phyloP scores from a whole-genome alignment of 2,797 vertebrate species.

The Synanceia verrucosa region DNA sequence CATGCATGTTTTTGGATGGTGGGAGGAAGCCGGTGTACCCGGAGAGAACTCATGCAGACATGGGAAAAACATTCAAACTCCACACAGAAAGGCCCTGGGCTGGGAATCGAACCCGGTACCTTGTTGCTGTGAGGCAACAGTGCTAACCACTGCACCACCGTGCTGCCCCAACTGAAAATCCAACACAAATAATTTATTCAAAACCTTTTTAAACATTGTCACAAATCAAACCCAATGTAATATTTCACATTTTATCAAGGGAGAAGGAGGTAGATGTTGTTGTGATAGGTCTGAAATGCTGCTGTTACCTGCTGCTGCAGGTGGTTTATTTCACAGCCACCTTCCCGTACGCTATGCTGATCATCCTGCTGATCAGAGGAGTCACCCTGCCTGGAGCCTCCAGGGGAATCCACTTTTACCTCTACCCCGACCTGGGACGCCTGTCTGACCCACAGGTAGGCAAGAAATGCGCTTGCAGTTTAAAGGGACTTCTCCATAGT shows the following conservation, averaged over 20 bases:
- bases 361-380: constrained; percentile 92
- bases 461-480: background rate
- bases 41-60: too few relatives aligned
- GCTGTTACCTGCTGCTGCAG: constrained; percentile 74
- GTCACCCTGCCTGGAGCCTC: constrained; percentile 92
- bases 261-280: background rate
- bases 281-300: background rate
- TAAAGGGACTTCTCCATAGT: too few relatives aligned
- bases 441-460: constrained; percentile 94
- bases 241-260: background rate
- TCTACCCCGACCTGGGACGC: constrained; percentile 93
- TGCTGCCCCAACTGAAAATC: too few relatives aligned
- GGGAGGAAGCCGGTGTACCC: too few relatives aligned
- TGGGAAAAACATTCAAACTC: too few relatives aligned
- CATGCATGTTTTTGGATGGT: too few relatives aligned
- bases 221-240: background rate
- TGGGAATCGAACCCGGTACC: too few relatives aligned
- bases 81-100: too few relatives aligned
- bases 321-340: constrained; percentile 98
- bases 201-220: background rate
- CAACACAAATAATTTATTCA: background rate
- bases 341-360: constrained; percentile 94
- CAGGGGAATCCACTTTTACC: constrained; percentile 92
- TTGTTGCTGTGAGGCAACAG: too few relatives aligned
- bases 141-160: too few relatives aligned